phyloP scores from a whole-genome alignment of 2,888 invertebrate genomes.

The Caenorhabditis sulstoni region DNA sequence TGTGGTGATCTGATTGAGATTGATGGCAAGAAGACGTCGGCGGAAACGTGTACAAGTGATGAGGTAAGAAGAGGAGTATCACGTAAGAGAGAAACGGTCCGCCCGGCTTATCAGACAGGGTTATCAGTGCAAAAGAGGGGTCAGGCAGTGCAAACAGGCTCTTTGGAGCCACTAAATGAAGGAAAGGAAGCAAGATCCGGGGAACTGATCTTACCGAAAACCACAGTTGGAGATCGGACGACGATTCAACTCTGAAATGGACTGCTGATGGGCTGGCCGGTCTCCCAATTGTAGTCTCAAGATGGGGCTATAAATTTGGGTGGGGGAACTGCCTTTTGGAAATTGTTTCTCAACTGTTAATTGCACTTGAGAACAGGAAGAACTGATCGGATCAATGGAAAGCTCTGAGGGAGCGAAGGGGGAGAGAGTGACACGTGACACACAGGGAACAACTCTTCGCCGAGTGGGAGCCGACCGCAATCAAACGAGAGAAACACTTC shows the following conservation, averaged over 20 bases:
- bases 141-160: constrained; percentile 27
- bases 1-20: constrained; percentile 48
- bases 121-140: constrained; percentile 33
- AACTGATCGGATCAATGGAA: constrained; percentile 7
- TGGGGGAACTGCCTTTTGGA: constrained; percentile 15
- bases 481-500: not conserved
- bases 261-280: constrained; percentile 5
- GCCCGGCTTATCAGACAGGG: constrained; percentile 11
- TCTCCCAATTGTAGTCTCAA: constrained; percentile 11
- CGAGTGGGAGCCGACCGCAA: not conserved
- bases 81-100: constrained; percentile 15
- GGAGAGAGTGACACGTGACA: constrained; percentile 1
- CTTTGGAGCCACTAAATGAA: constrained; percentile 20
- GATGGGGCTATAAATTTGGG: constrained; percentile 40
- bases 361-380: constrained; percentile 25
- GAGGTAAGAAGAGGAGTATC: constrained; percentile 24
- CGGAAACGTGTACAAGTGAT: constrained; percentile 21
- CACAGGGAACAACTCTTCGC: not conserved
- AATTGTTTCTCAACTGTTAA: constrained; percentile 35
- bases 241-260: constrained; percentile 13
- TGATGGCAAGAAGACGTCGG: constrained; percentile 46
- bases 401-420: constrained; percentile 21
- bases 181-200: constrained; percentile 2
- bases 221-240: constrained; percentile 7
- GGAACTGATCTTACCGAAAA: no score